Base-by-base conservation (phyloP, 2,888 invertebrate species). In the Caradrina kadenii region DNA sequence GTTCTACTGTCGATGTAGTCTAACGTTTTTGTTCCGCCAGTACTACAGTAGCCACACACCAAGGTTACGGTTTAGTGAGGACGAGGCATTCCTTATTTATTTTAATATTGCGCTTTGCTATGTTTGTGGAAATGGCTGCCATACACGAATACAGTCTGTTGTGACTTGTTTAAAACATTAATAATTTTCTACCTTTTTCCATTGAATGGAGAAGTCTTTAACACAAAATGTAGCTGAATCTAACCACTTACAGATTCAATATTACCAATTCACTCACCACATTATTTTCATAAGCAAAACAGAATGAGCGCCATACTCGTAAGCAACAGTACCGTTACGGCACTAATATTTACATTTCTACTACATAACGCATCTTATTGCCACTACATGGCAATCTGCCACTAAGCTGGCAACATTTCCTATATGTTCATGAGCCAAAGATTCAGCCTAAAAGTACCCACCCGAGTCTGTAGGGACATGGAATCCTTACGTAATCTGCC, bases 311-410 rank as follows among this genome's bases (percentile, higher is more conserved):
- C 49, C 1, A 50, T 58, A 58, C 15, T 60, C 67, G 39, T 67
- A 21, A 79, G 62, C n/a, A 63, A 17, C 39, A 54, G 58, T 21
- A 49, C 60, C 39, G 50, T 66, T 54, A 42, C 22, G 62, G 54
- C 52, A 66, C 59, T 78, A 75, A 65, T 73, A 73, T 79, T 75
- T 53, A 78, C 74, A 68, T 79, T 68, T 73, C 63, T 64, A 62
- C 74, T 68, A 58, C 58, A 68, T 79, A 63, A 63, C 61, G 48
- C 61, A 62, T 73, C 62, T 78, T 63, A 68, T 63, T 54, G 63
- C 58, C 39, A 58, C 58, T 71, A 35, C 15, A 73, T 76, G 76
- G 79, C 79, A 79, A 50, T 48, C 50, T 73, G 79, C 76, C 79
- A 76, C 74, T 68, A 64, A 64, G 50, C 73, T 53, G 56, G 78